A percentile compares a stretch with the other conserved stretches of the same genome.
Evolutionary conservation across 2,888 invertebrate genomes (phyloP).

Genomic region (Epinotia ramella): DNA sequence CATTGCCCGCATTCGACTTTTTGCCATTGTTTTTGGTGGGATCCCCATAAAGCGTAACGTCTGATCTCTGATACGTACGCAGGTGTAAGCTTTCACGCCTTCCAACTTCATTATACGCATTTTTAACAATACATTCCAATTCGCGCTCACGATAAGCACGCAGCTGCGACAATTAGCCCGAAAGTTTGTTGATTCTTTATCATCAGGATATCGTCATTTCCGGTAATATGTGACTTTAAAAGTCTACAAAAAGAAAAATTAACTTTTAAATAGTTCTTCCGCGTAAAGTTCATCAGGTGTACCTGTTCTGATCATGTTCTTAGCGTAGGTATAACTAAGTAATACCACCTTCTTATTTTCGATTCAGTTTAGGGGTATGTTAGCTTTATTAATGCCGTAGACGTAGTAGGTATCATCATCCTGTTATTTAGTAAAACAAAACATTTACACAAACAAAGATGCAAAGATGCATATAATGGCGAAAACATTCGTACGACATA

Average conservation of each 20-base stretch:
- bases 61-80: conserved; percentile 77
- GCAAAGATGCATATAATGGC: neutral
- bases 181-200: conserved; percentile 65
- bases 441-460: neutral
- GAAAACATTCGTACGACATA: neutral
- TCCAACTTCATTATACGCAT: conserved; percentile 77
- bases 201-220: conserved; percentile 61
- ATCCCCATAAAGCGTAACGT: conserved; percentile 80
- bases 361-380: no score
- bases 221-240: conserved; percentile 47
- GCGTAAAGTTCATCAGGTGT: no score
- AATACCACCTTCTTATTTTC: no score
- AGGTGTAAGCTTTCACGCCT: conserved; percentile 82
- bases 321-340: neutral
- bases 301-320: neutral
- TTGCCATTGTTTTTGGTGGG: conserved; percentile 80
- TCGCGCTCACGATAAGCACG: conserved; percentile 68
- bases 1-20: conserved; percentile 79
- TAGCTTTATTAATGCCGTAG: no score
- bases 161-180: conserved; percentile 75
- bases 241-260: conserved; percentile 1
- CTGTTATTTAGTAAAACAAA: neutral
- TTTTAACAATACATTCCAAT: conserved; percentile 75
- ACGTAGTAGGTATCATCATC: no score
- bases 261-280: neutral